A percentile compares a stretch with the other conserved stretches of the same genome.
These are phyloP conservation scores for Perca flavescens DNA, from an alignment of 2,113 vertebrate species.

Conservation along the genomic window DNA sequence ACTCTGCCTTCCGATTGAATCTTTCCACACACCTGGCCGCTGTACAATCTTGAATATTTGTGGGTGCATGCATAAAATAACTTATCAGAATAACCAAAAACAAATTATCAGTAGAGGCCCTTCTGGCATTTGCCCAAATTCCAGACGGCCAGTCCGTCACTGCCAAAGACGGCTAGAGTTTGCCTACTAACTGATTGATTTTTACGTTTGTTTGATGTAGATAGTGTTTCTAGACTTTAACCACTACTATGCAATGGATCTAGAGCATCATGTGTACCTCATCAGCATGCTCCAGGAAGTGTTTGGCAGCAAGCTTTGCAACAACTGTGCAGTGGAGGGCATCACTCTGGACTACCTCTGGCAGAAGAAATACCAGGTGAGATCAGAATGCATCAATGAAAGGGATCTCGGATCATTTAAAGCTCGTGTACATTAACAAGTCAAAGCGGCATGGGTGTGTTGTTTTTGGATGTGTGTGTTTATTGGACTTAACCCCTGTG, in stretches of 20 bases:
- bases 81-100: too few species aligned
- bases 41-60: too few species aligned
- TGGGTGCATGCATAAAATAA: too few species aligned
- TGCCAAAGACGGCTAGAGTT: not conserved
- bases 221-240: slow-evolving; percentile 97
- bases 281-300: slow-evolving; percentile 88
- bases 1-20: too few species aligned
- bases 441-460: not conserved
- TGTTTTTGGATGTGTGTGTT: slow-evolving; percentile 2
- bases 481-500: slow-evolving; percentile 24
- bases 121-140: too few species aligned
- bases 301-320: slow-evolving; percentile 92
- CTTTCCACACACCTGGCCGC: too few species aligned
- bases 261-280: slow-evolving; percentile 90
- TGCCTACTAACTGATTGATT: not conserved
- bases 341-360: slow-evolving; percentile 91
- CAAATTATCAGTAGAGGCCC: too few species aligned
- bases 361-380: slow-evolving; percentile 92
- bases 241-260: slow-evolving; percentile 96
- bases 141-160: too few species aligned
- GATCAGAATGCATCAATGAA: not conserved
- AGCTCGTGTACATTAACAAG: not conserved
- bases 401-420: not conserved
- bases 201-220: slow-evolving; percentile 70
- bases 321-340: slow-evolving; percentile 86